phyloP scores from a whole-genome alignment of 2,113 vertebrate species.

The Anarrhichthys ocellatus region DNA sequence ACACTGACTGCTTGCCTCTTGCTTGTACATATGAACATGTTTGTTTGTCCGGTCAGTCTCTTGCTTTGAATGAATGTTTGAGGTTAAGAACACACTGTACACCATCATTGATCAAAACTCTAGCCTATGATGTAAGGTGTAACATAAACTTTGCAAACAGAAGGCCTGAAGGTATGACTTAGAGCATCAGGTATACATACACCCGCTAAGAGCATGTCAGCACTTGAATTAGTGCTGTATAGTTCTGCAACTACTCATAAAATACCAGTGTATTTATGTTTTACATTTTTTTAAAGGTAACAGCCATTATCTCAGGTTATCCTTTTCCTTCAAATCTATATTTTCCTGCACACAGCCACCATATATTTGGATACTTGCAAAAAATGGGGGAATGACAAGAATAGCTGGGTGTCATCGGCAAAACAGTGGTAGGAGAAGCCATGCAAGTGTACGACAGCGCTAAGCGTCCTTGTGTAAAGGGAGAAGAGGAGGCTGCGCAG shows the following conservation, averaged over 20 bases:
- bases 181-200: not conserved
- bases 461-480: not conserved
- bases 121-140: not conserved
- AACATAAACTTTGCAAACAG: not conserved
- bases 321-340: not conserved
- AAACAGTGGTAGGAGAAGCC: not conserved
- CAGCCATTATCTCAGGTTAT: not conserved
- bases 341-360: too few species aligned
- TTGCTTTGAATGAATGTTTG: slow-evolving; percentile 18
- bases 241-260: not conserved
- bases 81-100: not conserved
- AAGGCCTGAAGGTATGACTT: not conserved
- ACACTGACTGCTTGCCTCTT: slow-evolving; percentile 19
- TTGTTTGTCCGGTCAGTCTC: slow-evolving; percentile 14
- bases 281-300: not conserved
- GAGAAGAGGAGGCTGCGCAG: not conserved
- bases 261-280: not conserved
- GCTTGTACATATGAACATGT: slow-evolving; percentile 1
- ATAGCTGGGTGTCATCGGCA: not conserved
- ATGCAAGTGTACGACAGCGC: not conserved
- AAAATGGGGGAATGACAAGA: not conserved
- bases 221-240: not conserved
- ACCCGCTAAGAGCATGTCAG: not conserved
- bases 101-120: not conserved
- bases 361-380: too few species aligned